Base-by-base conservation (phyloP, 2,113 vertebrate genomes). In the Chaetorhynchus papuensis region DNA sequence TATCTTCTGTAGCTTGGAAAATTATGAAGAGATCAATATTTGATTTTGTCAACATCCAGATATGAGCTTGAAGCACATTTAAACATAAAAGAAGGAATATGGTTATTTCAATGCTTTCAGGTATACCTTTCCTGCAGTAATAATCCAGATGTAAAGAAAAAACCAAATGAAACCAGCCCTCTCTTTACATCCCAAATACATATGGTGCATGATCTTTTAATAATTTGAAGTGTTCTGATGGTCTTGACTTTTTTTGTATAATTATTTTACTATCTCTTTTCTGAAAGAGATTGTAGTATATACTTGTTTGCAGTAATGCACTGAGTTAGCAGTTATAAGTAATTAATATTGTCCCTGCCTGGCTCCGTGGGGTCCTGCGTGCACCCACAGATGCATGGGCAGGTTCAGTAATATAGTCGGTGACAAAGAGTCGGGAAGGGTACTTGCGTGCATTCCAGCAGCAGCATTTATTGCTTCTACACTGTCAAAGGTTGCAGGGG, bases 1-100 rank as follows among this genome's bases (percentile, higher is more conserved):
- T 89, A 77, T 92, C 65, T 90, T 94, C 78, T 54, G 42, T 71
- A 85, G 56, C 52, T 82, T 82, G 47, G 90, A 92, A 94, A 79
- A 90, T 74, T 61, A 66, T 44, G 39, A 79, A 61, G 31, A 83
- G 17, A 53, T 63, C 56, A 75, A 5, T 75, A 20, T 81, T 90
- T 82, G 47, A 63, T 90, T 92, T 78, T 82, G 65, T 85, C 52
- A 26, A 3, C 41, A 33, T 52, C 26, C 57, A 47, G 75, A 39
- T 72, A 9, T 12, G 31, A 87, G 23, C 47, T 72, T 65, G 54
- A 74, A 89, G 77, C 1, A 3, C 19, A 13, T 68, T 74, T 66
- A 79, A 79, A 63, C 33, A 4, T 65, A 68, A 54, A 79, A 26
- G 69, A 45, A 60, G 16, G 64, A 60, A 78, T 56, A 6, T 57